Evolutionary conservation across 2,888 invertebrate genomes (phyloP).

Genomic region (Acrocyrtus sp.): DNA sequence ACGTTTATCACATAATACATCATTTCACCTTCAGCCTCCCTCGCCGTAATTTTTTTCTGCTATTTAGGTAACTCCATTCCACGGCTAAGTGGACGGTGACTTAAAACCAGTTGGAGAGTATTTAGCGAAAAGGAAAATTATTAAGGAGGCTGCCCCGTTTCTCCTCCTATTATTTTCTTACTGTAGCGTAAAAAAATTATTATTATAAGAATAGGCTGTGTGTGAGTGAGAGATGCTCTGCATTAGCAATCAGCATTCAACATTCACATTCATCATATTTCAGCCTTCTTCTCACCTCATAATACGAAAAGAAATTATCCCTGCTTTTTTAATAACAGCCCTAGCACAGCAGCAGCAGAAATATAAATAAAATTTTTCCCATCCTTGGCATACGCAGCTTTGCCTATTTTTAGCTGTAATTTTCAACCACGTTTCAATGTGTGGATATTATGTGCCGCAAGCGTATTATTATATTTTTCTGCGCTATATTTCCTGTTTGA

Average conservation of each 20-base stretch:
- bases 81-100: slow-evolving; percentile 36
- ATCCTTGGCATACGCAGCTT: not conserved
- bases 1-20: slow-evolving; percentile 50
- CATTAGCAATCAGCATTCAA: no score
- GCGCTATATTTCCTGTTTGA: slow-evolving; percentile 30
- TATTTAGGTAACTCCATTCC: slow-evolving; percentile 39
- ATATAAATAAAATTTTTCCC: slow-evolving; percentile 8
- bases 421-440: not conserved
- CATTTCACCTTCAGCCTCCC: slow-evolving; percentile 49
- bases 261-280: no score
- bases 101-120: slow-evolving; percentile 49
- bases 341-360: no score
- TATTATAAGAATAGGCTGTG: not conserved
- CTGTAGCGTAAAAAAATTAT: not conserved
- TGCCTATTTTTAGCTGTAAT: not conserved
- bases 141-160: slow-evolving; percentile 15
- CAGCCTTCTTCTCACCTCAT: slow-evolving; percentile 26
- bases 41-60: slow-evolving; percentile 27
- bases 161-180: slow-evolving; percentile 7
- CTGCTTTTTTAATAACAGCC: no score
- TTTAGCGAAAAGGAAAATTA: slow-evolving; percentile 1
- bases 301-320: no score
- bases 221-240: no score
- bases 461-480: slow-evolving; percentile 12
- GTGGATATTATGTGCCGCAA: not conserved